Conservation (phyloP, 2,888 invertebrate species). For the Volucella bombylans region DNA sequence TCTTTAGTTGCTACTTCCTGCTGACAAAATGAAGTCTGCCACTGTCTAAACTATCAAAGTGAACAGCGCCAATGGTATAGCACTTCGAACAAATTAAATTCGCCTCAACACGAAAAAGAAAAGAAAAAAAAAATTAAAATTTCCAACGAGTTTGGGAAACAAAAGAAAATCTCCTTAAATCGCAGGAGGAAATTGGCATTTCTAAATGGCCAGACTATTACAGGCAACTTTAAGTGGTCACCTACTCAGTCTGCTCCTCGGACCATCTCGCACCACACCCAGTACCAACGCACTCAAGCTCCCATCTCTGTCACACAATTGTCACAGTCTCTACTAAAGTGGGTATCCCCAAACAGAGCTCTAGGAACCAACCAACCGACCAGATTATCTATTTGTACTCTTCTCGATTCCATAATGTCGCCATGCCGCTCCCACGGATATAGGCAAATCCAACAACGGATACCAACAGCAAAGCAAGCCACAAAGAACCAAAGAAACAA, state of each 20-base stretch:
- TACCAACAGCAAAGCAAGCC: no score
- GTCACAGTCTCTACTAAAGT: slow-evolving; percentile 28
- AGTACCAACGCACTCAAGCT: slow-evolving; percentile 2
- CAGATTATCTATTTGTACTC: slow-evolving; percentile 51
- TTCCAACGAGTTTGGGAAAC: neutral
- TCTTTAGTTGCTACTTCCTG: neutral
- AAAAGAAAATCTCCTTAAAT: neutral
- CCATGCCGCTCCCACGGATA: slow-evolving; percentile 35
- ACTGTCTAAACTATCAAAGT: slow-evolving; percentile 1
- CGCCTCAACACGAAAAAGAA: neutral
- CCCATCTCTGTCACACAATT: slow-evolving; percentile 39
- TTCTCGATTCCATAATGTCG: slow-evolving; percentile 55
- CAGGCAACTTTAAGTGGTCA: slow-evolving; percentile 23
- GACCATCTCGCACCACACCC: slow-evolving; percentile 27
- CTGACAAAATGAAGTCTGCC: slow-evolving; percentile 25
- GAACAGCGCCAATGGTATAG: neutral
- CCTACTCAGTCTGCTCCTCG: neutral
- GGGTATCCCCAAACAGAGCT: neutral
- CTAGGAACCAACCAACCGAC: neutral
- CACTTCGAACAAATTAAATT: slow-evolving; percentile 14
- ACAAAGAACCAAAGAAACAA: neutral
- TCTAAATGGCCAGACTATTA: neutral
- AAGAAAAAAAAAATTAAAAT: neutral
- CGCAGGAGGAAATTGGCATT: neutral
- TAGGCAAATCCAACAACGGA: slow-evolving; percentile 13